phyloP scores from a whole-genome alignment of 2,797 vertebrate genomes.

The Xenentodon cancila region DNA sequence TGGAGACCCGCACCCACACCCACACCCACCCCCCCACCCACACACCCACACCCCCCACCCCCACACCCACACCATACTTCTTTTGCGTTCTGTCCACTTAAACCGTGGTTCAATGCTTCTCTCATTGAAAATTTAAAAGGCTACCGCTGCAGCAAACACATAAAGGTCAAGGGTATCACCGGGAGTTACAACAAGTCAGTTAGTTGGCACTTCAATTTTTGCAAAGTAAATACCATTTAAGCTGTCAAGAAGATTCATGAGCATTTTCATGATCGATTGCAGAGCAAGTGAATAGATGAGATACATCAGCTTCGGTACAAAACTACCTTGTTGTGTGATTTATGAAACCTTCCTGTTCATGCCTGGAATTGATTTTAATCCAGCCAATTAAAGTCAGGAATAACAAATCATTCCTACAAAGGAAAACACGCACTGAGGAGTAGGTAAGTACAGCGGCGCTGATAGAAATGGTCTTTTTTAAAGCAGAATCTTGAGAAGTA shows the following conservation, averaged over 20 bases:
- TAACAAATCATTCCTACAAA: constrained; percentile 78
- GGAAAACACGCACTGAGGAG: constrained; percentile 67
- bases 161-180: constrained; percentile 76
- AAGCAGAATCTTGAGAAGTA: constrained; percentile 9
- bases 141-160: constrained; percentile 52
- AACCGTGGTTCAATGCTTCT: constrained; percentile 46
- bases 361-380: constrained; percentile 80
- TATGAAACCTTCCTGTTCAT: constrained; percentile 69
- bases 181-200: constrained; percentile 70
- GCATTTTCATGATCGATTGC: constrained; percentile 80
- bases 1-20: constrained; percentile 5
- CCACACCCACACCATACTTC: constrained; percentile 6
- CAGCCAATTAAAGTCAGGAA: constrained; percentile 81
- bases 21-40: not conserved
- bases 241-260: constrained; percentile 82
- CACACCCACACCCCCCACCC: not conserved
- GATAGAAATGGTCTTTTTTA: constrained; percentile 32
- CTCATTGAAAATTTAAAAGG: constrained; percentile 69
- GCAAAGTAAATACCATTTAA: constrained; percentile 82
- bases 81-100: constrained; percentile 54
- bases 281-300: constrained; percentile 71
- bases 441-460: constrained; percentile 18
- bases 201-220: constrained; percentile 76
- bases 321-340: constrained; percentile 74
- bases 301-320: constrained; percentile 74